Conservation (phyloP, 2,113 vertebrate species). For the Pelecanus crispus region DNA sequence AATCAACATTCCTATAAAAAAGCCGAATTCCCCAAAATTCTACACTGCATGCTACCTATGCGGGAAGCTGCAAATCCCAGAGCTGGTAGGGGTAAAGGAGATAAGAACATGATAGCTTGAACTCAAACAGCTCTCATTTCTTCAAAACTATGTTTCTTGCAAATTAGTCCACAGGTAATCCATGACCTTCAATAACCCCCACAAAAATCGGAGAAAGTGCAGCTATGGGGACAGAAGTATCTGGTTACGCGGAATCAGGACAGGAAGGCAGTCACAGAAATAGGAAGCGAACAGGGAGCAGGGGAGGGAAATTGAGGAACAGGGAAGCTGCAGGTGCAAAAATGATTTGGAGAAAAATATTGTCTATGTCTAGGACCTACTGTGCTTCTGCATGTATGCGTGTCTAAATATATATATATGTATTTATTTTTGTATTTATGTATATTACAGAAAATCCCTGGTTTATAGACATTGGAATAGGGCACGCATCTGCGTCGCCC, state of each 20-base stretch:
- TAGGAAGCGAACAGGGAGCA: background rate
- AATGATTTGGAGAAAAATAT: too few species aligned
- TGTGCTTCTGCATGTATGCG: background rate
- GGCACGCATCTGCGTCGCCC: background rate
- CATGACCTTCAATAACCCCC: background rate
- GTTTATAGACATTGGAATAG: fast-evolving
- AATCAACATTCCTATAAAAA: background rate
- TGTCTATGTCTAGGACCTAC: background rate
- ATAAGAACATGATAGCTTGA: background rate
- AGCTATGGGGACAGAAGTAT: background rate
- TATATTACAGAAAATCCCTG: background rate
- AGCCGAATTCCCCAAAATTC: background rate
- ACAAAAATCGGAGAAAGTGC: background rate
- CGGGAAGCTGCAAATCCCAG: background rate
- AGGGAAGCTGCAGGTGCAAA: too few species aligned
- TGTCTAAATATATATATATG: fast-evolving
- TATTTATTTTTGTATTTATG: background rate
- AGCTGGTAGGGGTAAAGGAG: background rate
- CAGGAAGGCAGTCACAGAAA: background rate
- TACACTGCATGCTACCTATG: fast-evolving
- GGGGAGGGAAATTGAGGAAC: background rate
- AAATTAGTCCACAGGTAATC: background rate
- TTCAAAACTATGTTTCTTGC: background rate
- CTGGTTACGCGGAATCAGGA: background rate
- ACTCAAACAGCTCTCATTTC: background rate